A percentile compares a stretch with the other conserved stretches of the same genome.
phyloP scores from a whole-genome alignment of 2,113 vertebrate species.

The Leiothrix lutea region DNA sequence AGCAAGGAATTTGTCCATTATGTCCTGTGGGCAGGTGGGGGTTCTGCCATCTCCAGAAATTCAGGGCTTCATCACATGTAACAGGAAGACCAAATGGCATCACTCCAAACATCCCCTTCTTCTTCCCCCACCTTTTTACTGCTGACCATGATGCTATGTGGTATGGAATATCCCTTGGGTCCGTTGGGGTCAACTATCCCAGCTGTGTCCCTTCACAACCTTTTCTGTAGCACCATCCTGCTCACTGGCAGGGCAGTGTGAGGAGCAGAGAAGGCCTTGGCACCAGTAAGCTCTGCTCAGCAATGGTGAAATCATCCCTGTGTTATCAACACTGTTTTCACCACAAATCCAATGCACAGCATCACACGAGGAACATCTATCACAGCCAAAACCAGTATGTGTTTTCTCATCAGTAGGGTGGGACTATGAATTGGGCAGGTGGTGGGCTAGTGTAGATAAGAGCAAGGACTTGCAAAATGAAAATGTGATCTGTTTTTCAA shows the following conservation, averaged over 20 bases:
- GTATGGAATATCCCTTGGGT: neutral
- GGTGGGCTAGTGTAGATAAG: neutral
- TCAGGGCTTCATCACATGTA: rapidly evolving
- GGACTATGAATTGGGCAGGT: neutral
- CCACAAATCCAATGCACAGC: neutral
- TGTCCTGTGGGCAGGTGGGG: rapidly evolving
- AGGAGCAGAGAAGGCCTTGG: neutral
- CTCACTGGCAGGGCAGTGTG: rapidly evolving
- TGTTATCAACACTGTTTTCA: neutral
- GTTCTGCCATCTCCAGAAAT: neutral
- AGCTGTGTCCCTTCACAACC: neutral
- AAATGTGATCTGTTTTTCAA: neutral
- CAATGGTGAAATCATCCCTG: neutral
- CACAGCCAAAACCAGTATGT: neutral
- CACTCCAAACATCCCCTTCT: rapidly evolving
- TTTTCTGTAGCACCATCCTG: neutral
- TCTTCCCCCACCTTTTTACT: neutral
- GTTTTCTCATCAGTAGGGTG: neutral
- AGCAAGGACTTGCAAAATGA: neutral
- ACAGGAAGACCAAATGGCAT: neutral
- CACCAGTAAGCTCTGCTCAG: neutral
- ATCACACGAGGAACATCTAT: neutral
- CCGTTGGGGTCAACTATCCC: neutral
- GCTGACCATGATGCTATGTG: neutral
- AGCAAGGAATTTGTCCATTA: rapidly evolving